Evolutionary conservation across 2,888 invertebrate species (phyloP).

Genomic region (Hirtodrosophila histrioides): DNA sequence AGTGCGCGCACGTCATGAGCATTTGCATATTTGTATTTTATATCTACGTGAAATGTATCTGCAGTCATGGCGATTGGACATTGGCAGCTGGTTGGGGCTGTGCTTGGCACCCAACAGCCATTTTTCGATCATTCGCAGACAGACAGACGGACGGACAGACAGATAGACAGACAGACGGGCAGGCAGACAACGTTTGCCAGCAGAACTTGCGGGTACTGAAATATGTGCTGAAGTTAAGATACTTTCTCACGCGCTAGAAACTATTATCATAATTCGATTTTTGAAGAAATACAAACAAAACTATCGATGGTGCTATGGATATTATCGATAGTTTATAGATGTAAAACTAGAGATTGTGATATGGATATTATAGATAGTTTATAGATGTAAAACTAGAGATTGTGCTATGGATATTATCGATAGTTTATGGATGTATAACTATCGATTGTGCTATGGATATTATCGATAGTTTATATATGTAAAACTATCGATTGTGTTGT

Average conservation of each 20-base stretch:
- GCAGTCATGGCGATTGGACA: slow-evolving; percentile 39
- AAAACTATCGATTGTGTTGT: too few species aligned
- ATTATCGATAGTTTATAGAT: too few species aligned
- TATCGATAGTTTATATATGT: too few species aligned
- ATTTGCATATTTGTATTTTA: slow-evolving; percentile 55
- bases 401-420: too few species aligned
- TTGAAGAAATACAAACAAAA: too few species aligned
- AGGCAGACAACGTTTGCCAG: slow-evolving; percentile 7
- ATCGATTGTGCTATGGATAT: too few species aligned
- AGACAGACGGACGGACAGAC: slow-evolving; percentile 9
- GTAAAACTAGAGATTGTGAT: too few species aligned
- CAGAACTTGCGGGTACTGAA: slow-evolving; percentile 12
- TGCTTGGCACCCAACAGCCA: slow-evolving; percentile 33
- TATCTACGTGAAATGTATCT: slow-evolving; percentile 51
- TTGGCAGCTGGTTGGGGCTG: slow-evolving; percentile 40
- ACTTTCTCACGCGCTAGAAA: slow-evolving; percentile 5
- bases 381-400: too few species aligned
- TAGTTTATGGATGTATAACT: too few species aligned
- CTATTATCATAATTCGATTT: too few species aligned
- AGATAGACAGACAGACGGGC: background rate
- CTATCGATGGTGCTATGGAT: too few species aligned
- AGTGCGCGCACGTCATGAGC: slow-evolving; percentile 58
- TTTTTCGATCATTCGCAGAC: slow-evolving; percentile 45
- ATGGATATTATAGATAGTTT: too few species aligned
- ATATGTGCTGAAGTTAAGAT: slow-evolving; percentile 19